Conservation (phyloP, 1,140 invertebrate species). For the Euwallacea fornicatus region DNA sequence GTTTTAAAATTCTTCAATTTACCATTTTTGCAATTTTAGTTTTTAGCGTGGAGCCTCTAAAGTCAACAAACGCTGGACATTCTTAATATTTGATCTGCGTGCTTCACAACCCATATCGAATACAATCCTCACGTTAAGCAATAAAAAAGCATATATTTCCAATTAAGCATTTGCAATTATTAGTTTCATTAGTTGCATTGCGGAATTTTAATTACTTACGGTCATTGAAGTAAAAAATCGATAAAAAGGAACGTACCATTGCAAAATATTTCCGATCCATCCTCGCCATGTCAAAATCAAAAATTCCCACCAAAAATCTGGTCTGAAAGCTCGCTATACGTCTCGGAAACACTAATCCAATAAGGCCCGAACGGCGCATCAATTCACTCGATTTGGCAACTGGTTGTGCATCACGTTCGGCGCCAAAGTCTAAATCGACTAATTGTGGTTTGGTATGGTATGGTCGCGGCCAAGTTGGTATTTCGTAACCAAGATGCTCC, state of each 20-base stretch:
- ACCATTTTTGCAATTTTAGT: no score
- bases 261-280: conserved; percentile 2
- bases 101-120: no score
- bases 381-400: conserved; percentile 7
- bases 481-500: conserved; percentile 6
- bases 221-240: not conserved
- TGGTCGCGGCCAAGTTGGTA: conserved; percentile 6
- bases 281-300: not conserved
- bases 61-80: no score
- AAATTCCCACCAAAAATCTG: not conserved
- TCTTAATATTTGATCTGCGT: no score
- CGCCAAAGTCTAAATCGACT: not conserved
- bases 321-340: no score
- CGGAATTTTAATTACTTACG: no score
- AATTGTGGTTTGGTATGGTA: conserved; percentile 3
- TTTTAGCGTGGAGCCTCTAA: no score
- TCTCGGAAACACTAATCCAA: not conserved
- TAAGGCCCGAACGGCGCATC: not conserved
- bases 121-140: no score
- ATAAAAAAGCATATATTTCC: no score
- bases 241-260: not conserved
- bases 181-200: no score
- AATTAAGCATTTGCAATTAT: no score
- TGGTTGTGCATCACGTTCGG: not conserved
- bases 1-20: no score